Base-by-base conservation (phyloP, 2,113 vertebrate genomes). In the Cinclus mexicanus region DNA sequence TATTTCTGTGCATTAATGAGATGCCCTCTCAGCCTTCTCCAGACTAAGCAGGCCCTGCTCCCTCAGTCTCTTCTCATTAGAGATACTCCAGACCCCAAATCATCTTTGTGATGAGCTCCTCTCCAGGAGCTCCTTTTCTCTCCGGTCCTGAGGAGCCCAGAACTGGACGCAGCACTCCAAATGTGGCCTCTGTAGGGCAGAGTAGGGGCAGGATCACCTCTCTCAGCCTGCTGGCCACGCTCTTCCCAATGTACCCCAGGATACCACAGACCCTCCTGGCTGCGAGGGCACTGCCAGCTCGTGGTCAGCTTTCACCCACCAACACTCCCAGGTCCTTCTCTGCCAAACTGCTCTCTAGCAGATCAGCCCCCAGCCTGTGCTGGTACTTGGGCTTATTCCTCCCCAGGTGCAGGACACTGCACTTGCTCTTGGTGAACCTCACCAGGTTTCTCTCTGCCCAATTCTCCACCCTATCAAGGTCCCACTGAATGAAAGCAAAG, bases 211-310 rank as follows among this genome's bases (percentile, higher is more conserved):
- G 56, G 29, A 55, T 17, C 29, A 11, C 2, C 5, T 39, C n/a
- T 20, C 20, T 39, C 16, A 26, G 7, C 39, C 47, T 55, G 64
- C 15, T 63, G 65, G 14, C 47, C n/a, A 33, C 53, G 8, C 10
- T 33, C 33, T 41, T 47, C 15, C 59, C 25, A 7, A 5, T 11
- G 41, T 7, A 21, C 13, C n/a, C 41, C 56, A 22, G 41, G 56
- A 21, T 4, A 22, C 9, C 41, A 22, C 0, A 18, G n/a, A 17
- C 11, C 29, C 24, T 87, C 16, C 33, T 56, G 24, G 41, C 49
- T 63, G 11, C 29, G 25, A 14, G 29, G 16, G 11, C n/a, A 17
- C 26, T 29, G 28, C 19, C 0, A 1, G 39, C n/a, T 53, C 20
- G 0, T n/a, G 35, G 56, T 47, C 65, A 63, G 0, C 49, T 55